phyloP scores from a whole-genome alignment of 37 sponge, comb jelly and placozoan species.

The Mnemiopsis leidyi region DNA sequence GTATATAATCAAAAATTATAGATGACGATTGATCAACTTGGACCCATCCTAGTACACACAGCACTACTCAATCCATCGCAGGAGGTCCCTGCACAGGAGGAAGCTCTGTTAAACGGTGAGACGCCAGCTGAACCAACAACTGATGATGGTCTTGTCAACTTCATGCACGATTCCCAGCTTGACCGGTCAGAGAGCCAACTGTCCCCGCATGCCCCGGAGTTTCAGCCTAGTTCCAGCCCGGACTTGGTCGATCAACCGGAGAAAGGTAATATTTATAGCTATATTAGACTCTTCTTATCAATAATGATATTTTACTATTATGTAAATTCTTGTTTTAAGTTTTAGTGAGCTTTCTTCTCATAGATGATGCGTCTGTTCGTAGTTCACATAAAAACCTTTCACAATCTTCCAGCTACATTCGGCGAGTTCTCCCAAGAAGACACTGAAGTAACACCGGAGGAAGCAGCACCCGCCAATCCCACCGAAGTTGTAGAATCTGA shows the following conservation, averaged over 20 bases:
- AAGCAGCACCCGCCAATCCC: neutral
- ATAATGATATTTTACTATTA: no score
- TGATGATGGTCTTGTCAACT: conserved; percentile 50
- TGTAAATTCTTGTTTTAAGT: neutral
- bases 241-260: neutral
- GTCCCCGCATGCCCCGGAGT: conserved; percentile 48
- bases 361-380: no score
- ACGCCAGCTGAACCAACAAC: neutral
- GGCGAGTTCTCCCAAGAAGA: conserved; percentile 47
- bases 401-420: conserved; percentile 37
- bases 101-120: conserved; percentile 36
- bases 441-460: neutral
- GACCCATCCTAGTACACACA: no score
- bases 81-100: conserved; percentile 9
- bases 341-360: no score
- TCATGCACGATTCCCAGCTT: conserved; percentile 65
- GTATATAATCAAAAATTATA: no score
- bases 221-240: conserved; percentile 43
- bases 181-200: conserved; percentile 52
- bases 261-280: neutral
- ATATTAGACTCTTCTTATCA: neutral
- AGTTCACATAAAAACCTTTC: neutral
- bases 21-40: no score
- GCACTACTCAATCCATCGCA: no score
- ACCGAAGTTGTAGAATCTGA: neutral